Evolutionary conservation across 2,797 vertebrate species (phyloP).

Genomic region (Silurus aristotelis): DNA sequence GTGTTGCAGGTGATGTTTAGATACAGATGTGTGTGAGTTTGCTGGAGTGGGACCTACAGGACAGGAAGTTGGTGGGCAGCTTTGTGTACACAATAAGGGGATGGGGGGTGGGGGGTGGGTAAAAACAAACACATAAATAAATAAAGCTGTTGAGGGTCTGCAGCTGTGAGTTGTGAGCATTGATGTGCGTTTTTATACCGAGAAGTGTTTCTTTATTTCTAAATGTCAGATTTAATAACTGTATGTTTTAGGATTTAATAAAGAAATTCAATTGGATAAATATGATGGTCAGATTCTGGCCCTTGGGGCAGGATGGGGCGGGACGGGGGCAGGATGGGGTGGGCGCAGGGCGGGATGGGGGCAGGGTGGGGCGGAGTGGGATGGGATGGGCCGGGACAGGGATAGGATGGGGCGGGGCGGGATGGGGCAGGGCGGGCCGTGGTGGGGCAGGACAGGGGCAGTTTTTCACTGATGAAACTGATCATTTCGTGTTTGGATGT

Average conservation of each 20-base stretch:
- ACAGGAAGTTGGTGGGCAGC: background rate
- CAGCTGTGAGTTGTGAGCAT: conserved; percentile 19
- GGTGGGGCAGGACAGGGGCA: background rate
- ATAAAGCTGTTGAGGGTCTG: conserved; percentile 2
- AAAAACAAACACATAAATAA: background rate
- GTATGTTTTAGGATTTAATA: conserved; percentile 27
- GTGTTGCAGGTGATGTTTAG: conserved; percentile 9
- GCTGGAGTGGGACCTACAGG: background rate
- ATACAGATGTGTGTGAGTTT: background rate
- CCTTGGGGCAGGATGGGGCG: background rate
- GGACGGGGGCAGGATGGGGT: no score
- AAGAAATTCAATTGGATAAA: conserved; percentile 44
- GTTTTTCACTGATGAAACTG: conserved; percentile 29
- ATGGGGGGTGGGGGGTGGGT: no score
- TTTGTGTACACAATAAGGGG: background rate
- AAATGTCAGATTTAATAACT: conserved; percentile 34
- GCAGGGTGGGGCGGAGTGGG: no score
- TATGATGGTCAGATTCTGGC: conserved; percentile 39
- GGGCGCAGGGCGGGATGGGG: no score
- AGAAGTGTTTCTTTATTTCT: conserved; percentile 31
- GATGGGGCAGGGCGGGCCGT: no score
- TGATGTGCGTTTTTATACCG: conserved; percentile 36
- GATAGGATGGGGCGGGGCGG: no score
- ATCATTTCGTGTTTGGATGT: conserved; percentile 47
- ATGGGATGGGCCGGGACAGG: no score